Base-by-base conservation (phyloP, 2,797 vertebrate species). In the Corythornis leucogaster region DNA sequence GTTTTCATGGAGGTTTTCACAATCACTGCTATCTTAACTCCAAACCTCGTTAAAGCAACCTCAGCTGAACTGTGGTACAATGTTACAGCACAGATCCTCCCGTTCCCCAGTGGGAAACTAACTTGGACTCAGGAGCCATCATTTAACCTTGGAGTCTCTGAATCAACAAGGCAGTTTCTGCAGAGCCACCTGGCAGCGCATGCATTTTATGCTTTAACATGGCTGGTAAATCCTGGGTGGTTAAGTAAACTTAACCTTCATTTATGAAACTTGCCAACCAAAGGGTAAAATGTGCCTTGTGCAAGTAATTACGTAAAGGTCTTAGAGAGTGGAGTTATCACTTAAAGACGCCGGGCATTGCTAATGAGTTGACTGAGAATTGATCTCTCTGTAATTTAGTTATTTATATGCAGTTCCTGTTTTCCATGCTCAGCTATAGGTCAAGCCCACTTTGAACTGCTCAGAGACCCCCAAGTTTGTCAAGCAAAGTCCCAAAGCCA, bases 181-280 rank as follows among this genome's bases (percentile, higher is more conserved):
- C 96, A 98, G 97, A 98, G 97, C 97, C 97, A 97, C 96, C 97
- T 97, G 97, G 97, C 97, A 98, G 98, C 97, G 97, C 97, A 96
- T 97, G 97, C 98, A 99, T 99, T 99, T 99, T 99, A 99, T 99
- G 99, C 99, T 98, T 98, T 98, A 98, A 98, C 99, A 99, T 99
- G 99, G 98, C 98, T 98, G 98, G 98, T 99, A 99, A 99, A 99
- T 98, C 98, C 98, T 97, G 97, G 97, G 98, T 98, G 98, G 99
- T 99, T 99, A 99, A 99, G 99, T 99, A 99, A 99, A 99, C 99
- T 99, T 99, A 99, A 99, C 99, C 99, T 99, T 99, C 99, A 99
- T 99, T 99, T 99, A 98, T 98, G 98, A 98, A 99, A 98, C 97
- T 98, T 98, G 98, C 96, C 94, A 99, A 98, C 98, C 98, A 98